Conservation (phyloP, 2,888 invertebrate species). For the Xylocampa areola region DNA sequence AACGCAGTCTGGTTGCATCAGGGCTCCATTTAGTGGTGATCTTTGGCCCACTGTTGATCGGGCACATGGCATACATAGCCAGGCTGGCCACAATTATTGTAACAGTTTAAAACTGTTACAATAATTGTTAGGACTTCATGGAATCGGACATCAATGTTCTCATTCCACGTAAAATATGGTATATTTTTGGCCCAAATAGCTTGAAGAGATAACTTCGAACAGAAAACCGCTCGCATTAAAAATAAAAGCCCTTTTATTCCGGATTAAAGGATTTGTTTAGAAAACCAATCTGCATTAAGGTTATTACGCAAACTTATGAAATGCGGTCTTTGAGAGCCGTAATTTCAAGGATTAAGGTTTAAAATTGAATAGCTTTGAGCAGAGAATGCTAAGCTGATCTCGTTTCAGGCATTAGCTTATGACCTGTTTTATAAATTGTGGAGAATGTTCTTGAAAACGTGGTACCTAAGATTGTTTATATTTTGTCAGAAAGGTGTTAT, state of each 20-base stretch:
- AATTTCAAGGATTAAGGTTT: not conserved
- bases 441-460: constrained; percentile 29
- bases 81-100: no score
- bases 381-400: constrained; percentile 17
- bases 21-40: no score
- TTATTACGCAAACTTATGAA: constrained; percentile 29
- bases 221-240: constrained; percentile 40
- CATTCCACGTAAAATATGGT: not conserved
- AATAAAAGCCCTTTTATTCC: constrained; percentile 47
- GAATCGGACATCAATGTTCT: no score
- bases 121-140: no score
- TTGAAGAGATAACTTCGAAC: constrained; percentile 22
- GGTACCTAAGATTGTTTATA: constrained; percentile 16
- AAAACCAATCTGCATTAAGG: constrained; percentile 59
- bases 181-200: not conserved
- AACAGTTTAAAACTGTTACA: no score
- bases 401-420: constrained; percentile 53
- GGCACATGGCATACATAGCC: no score
- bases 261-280: constrained; percentile 57
- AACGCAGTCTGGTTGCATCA: no score
- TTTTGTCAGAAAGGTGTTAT: constrained; percentile 3
- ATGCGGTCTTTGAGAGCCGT: constrained; percentile 8
- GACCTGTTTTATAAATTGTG: constrained; percentile 47
- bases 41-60: no score
- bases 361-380: constrained; percentile 1